phyloP scores from a whole-genome alignment of 2,113 vertebrate species.

The Poeciliopsis turrubarensis region DNA sequence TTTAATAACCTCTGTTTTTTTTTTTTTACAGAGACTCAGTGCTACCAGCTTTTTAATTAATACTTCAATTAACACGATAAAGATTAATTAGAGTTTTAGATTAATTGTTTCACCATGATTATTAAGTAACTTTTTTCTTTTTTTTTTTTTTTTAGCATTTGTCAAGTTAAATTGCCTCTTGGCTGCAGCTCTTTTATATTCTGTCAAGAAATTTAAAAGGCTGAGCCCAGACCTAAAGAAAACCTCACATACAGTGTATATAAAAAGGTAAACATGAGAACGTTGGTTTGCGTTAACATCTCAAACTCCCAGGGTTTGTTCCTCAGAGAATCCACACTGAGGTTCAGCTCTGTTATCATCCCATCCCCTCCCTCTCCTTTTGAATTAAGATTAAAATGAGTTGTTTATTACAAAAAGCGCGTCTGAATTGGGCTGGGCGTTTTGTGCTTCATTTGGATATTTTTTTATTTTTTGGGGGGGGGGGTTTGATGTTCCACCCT shows the following conservation, averaged over 20 bases:
- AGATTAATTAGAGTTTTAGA: background rate
- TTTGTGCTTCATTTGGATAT: background rate
- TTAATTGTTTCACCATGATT: background rate
- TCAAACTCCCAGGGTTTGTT: background rate
- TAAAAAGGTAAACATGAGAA: background rate
- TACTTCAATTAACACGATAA: background rate
- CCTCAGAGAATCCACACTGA: background rate
- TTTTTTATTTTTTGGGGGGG: background rate
- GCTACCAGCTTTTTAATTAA: background rate
- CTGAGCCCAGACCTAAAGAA: background rate
- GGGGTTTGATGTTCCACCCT: background rate
- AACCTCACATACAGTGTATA: background rate
- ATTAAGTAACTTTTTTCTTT: background rate
- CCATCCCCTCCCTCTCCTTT: too few species aligned
- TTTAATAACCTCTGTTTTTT: background rate
- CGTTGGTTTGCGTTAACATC: background rate
- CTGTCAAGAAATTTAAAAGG: background rate
- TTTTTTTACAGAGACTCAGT: background rate
- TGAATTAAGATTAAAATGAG: background rate
- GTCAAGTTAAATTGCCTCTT: background rate
- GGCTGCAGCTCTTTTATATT: background rate
- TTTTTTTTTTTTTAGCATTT: background rate
- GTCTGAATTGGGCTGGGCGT: background rate
- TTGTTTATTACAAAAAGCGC: background rate
- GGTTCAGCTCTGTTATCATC: too few species aligned